Evolutionary conservation across 2,888 invertebrate genomes (phyloP).

Genomic region (Coenonympha glycerion): DNA sequence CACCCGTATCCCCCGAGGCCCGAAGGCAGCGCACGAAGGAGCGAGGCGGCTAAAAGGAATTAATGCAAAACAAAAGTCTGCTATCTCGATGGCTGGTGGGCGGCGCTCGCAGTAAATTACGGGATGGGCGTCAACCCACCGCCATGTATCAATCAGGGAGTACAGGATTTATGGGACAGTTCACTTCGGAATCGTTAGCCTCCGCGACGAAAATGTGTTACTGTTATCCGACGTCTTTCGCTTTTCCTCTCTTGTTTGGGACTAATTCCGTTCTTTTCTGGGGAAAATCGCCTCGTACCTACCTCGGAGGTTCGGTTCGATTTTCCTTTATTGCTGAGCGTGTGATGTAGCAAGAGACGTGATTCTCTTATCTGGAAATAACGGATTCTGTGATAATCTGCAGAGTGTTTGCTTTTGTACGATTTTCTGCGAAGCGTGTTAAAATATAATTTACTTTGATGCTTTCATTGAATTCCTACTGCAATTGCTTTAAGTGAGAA

Average conservation of each 20-base stretch:
- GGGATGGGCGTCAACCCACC: slow-evolving; percentile 78
- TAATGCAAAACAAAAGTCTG: slow-evolving; percentile 75
- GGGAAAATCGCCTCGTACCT: slow-evolving; percentile 5
- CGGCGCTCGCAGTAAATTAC: slow-evolving; percentile 80
- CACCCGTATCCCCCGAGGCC: neutral
- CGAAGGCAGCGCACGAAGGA: slow-evolving; percentile 16
- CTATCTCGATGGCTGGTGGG: slow-evolving; percentile 76
- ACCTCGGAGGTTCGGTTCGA: slow-evolving; percentile 3
- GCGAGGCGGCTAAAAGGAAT: slow-evolving; percentile 67
- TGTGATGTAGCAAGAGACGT: neutral
- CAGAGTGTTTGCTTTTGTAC: no score
- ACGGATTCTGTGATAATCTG: neutral
- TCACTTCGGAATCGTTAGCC: slow-evolving; percentile 74
- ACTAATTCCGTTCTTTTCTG: slow-evolving; percentile 28
- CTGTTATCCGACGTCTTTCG: slow-evolving; percentile 59
- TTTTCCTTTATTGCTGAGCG: slow-evolving; percentile 4
- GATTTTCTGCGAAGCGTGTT: no score
- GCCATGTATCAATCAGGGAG: slow-evolving; percentile 76
- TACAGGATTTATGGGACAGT: slow-evolving; percentile 72
- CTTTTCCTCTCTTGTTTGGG: slow-evolving; percentile 40
- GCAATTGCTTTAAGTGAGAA: no score
- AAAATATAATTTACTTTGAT: no score
- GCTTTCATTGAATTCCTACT: no score
- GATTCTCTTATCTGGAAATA: neutral
- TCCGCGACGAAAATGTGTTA: slow-evolving; percentile 71